Evolutionary conservation across 2,113 vertebrate genomes (phyloP), one percentile per base, ranked within the genome.

Genomic region (Orycteropus afer): DNA sequence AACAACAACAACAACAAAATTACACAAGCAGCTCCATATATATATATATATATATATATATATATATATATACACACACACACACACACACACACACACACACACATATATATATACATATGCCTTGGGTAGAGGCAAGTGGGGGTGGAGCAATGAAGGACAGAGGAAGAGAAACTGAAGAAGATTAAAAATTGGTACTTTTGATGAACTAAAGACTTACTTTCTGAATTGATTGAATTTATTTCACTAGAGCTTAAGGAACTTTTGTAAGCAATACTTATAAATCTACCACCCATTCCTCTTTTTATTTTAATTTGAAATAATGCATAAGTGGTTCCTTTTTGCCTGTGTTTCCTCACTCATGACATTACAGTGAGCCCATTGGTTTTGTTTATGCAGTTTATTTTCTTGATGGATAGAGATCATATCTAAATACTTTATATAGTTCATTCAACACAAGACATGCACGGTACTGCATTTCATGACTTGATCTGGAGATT

Each of bases 221-320:
- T 49, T 81, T 61, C 2, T 47, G 12, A 87, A 81, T 5, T 57
- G 6, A 77, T 2, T 74, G 34, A 55, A 59, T 57, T 69, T 40
- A 76, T 86, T 47, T 47, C 29, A 65, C 8, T 57, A 5, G 18
- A 23, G 5, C 2, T 89, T 81, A 37, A 17, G 17, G 59, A 90
- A 4, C 88, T 25, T 17, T 29, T 29, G 59, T 15, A 51, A 61
- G 27, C 18, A 77, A 22, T 34, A 5, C 20, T 79, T 82, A 57
- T 0, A 59, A 22, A 57, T 23, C 42, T 96, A 25, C 27, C 5
- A 25, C 37, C 27, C 7, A 25, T 37, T 74, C 9, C 23, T 77
- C 9, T 74, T 40, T 76, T 81, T 89, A n/a, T 71, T 82, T 65
- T n/a, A n/a, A 61, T 40, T 90, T 79, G 34, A 87, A 95, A 61